These are phyloP conservation scores for Melanotaenia pygmaea DNA, from an alignment of 2,797 vertebrate genomes.

Conservation along the genomic window DNA sequence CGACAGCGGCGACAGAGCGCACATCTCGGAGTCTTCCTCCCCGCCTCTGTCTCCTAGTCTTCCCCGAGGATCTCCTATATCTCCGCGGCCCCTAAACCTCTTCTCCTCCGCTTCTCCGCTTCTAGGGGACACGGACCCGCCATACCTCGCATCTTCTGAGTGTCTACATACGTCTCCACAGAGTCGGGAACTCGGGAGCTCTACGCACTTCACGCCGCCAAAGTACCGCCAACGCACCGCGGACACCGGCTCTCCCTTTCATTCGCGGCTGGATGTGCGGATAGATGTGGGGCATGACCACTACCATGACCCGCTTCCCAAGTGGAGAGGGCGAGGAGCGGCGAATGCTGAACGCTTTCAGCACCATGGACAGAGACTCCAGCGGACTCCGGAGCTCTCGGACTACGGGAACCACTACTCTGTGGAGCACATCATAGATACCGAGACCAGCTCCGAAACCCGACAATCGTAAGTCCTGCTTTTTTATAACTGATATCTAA, in stretches of 20 bases:
- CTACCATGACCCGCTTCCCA: conserved; percentile 64
- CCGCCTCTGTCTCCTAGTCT: conserved; percentile 57
- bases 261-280: conserved; percentile 53
- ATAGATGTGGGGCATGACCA: conserved; percentile 49
- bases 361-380: conserved; percentile 76
- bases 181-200: conserved; percentile 42
- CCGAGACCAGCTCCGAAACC: conserved; percentile 65
- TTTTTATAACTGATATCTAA: not conserved
- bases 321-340: conserved; percentile 68
- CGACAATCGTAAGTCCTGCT: conserved; percentile 76
- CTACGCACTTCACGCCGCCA: conserved; percentile 53
- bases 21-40: conserved; percentile 66
- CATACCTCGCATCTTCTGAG: conserved; percentile 67
- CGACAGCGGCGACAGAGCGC: conserved; percentile 68
- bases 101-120: conserved; percentile 75
- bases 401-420: conserved; percentile 71
- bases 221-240: conserved; percentile 67
- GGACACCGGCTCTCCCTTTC: conserved; percentile 57
- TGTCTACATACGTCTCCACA: conserved; percentile 57
- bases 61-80: conserved; percentile 68
- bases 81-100: conserved; percentile 70
- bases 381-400: conserved; percentile 40
- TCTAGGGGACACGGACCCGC: conserved; percentile 68
- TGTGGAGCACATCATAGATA: conserved; percentile 59
- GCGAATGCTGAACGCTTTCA: conserved; percentile 66